phyloP scores from a whole-genome alignment of 2,888 invertebrate genomes.

The Heliconius hortense region DNA sequence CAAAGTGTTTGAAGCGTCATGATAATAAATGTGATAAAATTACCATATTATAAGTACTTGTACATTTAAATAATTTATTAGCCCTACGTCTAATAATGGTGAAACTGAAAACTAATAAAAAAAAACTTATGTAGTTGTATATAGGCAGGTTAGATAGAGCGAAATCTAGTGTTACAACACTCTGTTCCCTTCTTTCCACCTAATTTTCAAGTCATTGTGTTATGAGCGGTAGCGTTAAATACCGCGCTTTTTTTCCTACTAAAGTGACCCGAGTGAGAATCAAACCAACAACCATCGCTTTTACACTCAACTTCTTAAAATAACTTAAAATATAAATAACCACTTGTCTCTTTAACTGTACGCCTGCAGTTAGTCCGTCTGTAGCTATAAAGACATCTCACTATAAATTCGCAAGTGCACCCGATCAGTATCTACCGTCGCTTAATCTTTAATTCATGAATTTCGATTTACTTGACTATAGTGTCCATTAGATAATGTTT shows the following conservation, averaged over 20 bases:
- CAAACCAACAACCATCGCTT: no score
- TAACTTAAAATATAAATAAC: not conserved
- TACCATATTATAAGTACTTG: no score
- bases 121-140: not conserved
- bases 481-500: not conserved
- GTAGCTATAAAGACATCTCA: constrained; percentile 24
- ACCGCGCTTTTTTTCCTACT: not conserved
- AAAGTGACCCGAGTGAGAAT: not conserved
- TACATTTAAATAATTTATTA: no score
- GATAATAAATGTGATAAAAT: not conserved
- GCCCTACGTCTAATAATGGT: no score
- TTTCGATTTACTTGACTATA: not conserved
- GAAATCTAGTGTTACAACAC: not conserved
- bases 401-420: constrained; percentile 62
- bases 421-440: constrained; percentile 50
- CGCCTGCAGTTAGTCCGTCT: constrained; percentile 14
- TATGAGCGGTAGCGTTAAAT: not conserved
- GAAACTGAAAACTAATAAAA: no score
- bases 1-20: not conserved
- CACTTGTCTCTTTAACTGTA: constrained; percentile 24
- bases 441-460: constrained; percentile 74
- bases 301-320: not conserved
- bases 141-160: not conserved
- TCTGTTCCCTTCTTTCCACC: not conserved
- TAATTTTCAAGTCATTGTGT: not conserved